phyloP scores from a whole-genome alignment of 2,113 vertebrate species.

The Calyptommatus sinebrachiatus region DNA sequence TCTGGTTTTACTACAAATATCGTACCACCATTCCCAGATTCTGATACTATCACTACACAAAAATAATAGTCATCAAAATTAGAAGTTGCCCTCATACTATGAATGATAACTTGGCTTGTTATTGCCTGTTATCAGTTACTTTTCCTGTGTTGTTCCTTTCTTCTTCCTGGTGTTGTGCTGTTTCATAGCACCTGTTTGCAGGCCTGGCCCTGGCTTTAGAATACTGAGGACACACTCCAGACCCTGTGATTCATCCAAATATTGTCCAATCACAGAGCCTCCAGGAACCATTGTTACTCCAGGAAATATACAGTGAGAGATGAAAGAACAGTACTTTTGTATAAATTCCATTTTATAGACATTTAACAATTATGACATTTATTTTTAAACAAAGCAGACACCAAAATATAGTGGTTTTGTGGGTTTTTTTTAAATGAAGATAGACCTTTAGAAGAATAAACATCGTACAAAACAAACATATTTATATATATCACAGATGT shows the following conservation, averaged over 20 bases:
- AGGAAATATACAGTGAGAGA: too few species aligned
- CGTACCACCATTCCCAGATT: neutral
- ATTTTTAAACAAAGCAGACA: neutral
- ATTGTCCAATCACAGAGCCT: too few species aligned
- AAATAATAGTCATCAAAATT: neutral
- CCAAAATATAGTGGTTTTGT: slow-evolving; percentile 4
- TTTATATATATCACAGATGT: neutral
- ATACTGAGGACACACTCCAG: too few species aligned
- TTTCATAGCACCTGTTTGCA: too few species aligned
- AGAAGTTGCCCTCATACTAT: too few species aligned
- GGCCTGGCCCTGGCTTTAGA: too few species aligned
- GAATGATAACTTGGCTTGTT: neutral
- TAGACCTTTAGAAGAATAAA: neutral
- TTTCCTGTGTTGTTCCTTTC: too few species aligned
- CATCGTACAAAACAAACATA: neutral
- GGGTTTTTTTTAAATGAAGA: slow-evolving; percentile 6
- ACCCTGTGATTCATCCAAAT: too few species aligned
- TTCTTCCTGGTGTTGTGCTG: too few species aligned
- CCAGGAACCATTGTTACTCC: too few species aligned
- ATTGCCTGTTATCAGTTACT: neutral
- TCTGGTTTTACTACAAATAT: neutral
- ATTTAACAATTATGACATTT: neutral
- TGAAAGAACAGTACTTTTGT: neutral
- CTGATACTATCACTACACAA: neutral
- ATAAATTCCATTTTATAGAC: neutral